Conservation (phyloP, 2,888 invertebrate genomes). For the Tricholauxania praeusta region DNA sequence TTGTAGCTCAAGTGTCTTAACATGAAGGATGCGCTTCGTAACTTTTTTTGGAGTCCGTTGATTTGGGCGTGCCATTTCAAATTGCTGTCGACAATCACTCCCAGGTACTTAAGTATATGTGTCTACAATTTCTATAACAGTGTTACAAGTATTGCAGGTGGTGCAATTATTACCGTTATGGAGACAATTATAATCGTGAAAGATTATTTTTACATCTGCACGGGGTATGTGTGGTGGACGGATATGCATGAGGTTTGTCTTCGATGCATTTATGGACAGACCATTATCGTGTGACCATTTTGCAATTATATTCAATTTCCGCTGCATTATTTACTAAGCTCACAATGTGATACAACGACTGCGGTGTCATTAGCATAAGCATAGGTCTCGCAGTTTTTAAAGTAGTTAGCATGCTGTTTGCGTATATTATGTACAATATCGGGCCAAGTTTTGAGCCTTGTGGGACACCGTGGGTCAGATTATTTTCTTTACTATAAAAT, state of each 20-base stretch:
- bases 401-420: conserved; percentile 15
- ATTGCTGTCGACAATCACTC: conserved; percentile 5
- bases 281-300: conserved; percentile 9
- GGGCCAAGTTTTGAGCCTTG: conserved; percentile 23
- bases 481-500: background rate
- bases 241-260: conserved; percentile 18
- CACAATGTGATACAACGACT: conserved; percentile 22
- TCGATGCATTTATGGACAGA: conserved; percentile 10
- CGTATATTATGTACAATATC: conserved; percentile 22
- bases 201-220: background rate
- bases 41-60: background rate
- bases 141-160: no score
- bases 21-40: background rate
- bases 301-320: background rate
- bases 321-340: conserved; percentile 3
- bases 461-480: conserved; percentile 2
- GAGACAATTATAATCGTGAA: background rate
- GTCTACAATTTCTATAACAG: no score
- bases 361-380: conserved; percentile 26
- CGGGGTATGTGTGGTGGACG: background rate
- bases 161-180: background rate
- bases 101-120: conserved; percentile 9
- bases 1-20: background rate
- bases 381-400: conserved; percentile 2
- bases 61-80: background rate